Base-by-base conservation (phyloP, 2,797 vertebrate species). In the Gouania willdenowi region DNA sequence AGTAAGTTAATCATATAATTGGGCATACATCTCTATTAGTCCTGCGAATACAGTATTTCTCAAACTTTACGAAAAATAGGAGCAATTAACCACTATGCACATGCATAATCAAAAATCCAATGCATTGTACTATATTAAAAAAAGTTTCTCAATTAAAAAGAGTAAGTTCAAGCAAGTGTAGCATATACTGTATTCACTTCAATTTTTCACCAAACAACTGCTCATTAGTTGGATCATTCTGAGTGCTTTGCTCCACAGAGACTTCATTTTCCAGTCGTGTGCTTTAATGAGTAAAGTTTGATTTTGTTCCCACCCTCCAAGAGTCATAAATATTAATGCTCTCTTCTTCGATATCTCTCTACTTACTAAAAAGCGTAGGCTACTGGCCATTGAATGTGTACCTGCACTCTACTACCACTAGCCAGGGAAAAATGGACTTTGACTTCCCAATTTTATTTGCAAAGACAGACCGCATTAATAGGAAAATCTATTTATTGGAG, bases 271-370 rank as follows among this genome's bases (percentile, higher is more conserved):
- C 43, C 69, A 72, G 41, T 49, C 42, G 16, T 66, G 52, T 40
- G 31, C 37, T 71, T 77, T 66, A 63, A 71, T 24, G 36, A 76
- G 49, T 43, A 21, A 62, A 56, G 33, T 64, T 42, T 46, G 41
- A 73, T 67, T 24, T 51, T 39, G 52, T 37, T 21, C 62, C 30
- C 45, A 19, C 10, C n/a, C 20, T 4, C 24, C 30, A 64, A 69
- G 51, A 62, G 25, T 39, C 44, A 64, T 68, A 64, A 56, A 77
- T 80, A 78, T 74, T 48, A 66, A 77, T 75, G 53, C 47, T 16
- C 35, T 44, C 27, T 12, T 2, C 40, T 50, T 70, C 46, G 10
- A 76, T 78, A 76, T 54, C 31, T 10, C 36, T 48, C 63, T 45
- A 30, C 23, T 65, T 55, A 55, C 72, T 66, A 36, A 22, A 10